Evolutionary conservation across 2,888 invertebrate species (phyloP), one percentile per base, ranked within the genome.

Genomic region (Polia nebulosa): DNA sequence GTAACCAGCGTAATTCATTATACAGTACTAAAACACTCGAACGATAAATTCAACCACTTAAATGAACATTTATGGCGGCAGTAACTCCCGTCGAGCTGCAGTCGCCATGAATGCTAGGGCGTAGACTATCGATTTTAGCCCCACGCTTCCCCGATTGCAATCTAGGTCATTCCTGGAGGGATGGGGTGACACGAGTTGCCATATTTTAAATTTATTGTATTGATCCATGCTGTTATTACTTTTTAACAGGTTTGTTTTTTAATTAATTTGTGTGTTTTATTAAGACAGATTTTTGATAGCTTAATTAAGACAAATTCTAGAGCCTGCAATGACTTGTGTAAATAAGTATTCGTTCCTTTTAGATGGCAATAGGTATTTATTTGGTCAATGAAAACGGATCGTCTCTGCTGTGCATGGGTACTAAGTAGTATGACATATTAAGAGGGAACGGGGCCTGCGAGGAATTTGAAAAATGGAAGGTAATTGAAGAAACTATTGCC

Each of bases 41-140:
- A 56, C 41, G 1, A 44, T 55, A 36, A 62, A 49, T n/a, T 27
- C 13, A 55, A 25, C 34, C 22, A 71, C 15, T 55, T 36, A 56
- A 61, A 49, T 44, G 13, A 44, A 71, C 55, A 62, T 72, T 62
- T 29, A 62, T 62, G 25, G 62, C 55, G 55, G 36, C 62, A 51
- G 20, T 44, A 62, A 71, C 55, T 44, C 36, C 5, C 3, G 27
- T 20, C 11, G 8, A 49, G 25, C 5, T 71, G 72, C 49, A 72
- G 49, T 72, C 49, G 62, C 62, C 72, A 62, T 55, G 17, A 55
- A 17, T 56, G 62, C 25, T 41, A 62, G 49, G 49, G 25, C 55
- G 44, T 56, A 44, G 2, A 51, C 17, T 72, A 71, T 71, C 41
- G 71, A 71, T 72, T 51, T 17, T 20, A 11, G 29, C 11, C 49